Conservation (phyloP, 2,797 vertebrate species). For the Xiphophorus birchmanni region DNA sequence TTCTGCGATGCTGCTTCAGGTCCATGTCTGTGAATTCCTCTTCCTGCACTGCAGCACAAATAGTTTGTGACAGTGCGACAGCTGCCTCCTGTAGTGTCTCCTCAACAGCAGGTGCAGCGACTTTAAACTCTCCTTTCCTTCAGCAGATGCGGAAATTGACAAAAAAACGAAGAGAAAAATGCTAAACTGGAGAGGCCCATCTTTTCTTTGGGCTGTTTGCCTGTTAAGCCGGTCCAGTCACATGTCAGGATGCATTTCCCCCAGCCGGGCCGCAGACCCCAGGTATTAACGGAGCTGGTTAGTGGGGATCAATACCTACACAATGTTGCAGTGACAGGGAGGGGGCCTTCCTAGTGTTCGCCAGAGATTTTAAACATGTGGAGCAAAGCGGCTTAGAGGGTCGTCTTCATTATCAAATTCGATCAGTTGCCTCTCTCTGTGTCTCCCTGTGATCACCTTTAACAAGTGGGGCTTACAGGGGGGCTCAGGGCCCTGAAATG, state of each 20-base stretch:
- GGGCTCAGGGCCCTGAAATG: constrained; percentile 31
- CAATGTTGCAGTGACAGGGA: constrained; percentile 80
- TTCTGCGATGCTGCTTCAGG: not conserved
- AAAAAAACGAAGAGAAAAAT: constrained; percentile 74
- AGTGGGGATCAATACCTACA: constrained; percentile 83
- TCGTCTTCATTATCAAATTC: constrained; percentile 86
- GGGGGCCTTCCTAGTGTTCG: constrained; percentile 76
- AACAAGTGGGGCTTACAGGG: constrained; percentile 66
- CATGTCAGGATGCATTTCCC: constrained; percentile 82
- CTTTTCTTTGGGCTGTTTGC: constrained; percentile 75
- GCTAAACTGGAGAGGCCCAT: constrained; percentile 78
- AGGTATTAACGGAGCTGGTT: constrained; percentile 81
- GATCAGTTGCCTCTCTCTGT: constrained; percentile 77
- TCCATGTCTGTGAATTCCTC: constrained; percentile 8
- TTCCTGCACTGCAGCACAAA: constrained; percentile 47
- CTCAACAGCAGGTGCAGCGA: constrained; percentile 77
- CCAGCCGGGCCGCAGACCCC: constrained; percentile 67
- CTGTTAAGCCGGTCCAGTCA: constrained; percentile 77
- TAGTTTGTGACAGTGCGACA: constrained; percentile 72
- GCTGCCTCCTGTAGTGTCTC: constrained; percentile 51
- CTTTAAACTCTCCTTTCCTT: constrained; percentile 65
- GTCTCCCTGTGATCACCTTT: constrained; percentile 77
- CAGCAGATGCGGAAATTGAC: constrained; percentile 82
- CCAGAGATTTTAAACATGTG: constrained; percentile 80
- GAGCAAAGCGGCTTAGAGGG: constrained; percentile 81